phyloP scores from a whole-genome alignment of 2,113 vertebrate species.

The Brachypodius melanocephalos region DNA sequence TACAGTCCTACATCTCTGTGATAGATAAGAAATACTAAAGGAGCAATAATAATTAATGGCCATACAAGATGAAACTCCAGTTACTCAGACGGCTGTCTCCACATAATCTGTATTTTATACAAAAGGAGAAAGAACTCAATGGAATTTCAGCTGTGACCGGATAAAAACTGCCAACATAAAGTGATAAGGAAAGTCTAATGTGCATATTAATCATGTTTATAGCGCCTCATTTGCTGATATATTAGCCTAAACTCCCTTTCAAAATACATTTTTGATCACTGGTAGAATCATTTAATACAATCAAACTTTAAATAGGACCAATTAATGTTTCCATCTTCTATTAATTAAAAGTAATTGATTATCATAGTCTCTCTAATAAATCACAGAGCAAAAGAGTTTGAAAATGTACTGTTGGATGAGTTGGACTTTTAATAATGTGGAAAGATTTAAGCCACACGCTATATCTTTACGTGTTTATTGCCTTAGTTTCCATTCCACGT shows the following conservation, averaged over 20 bases:
- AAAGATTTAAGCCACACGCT: constrained; percentile 66
- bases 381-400: constrained; percentile 61
- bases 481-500: constrained; percentile 58
- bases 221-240: constrained; percentile 84
- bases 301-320: constrained; percentile 58
- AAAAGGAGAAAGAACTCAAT: constrained; percentile 81
- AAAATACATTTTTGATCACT: constrained; percentile 77
- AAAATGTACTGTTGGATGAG: constrained; percentile 57
- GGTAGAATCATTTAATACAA: constrained; percentile 71
- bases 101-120: constrained; percentile 87
- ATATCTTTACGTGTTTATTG: constrained; percentile 70
- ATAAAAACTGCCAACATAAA: constrained; percentile 83
- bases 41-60: constrained; percentile 85
- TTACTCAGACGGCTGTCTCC: constrained; percentile 86
- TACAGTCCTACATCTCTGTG: constrained; percentile 67
- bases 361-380: constrained; percentile 55
- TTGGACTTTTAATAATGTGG: constrained; percentile 54
- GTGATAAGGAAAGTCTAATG: constrained; percentile 89
- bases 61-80: constrained; percentile 81
- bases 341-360: constrained; percentile 79
- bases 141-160: constrained; percentile 81
- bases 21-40: constrained; percentile 82
- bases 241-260: constrained; percentile 81
- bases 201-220: constrained; percentile 90
- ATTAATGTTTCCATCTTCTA: constrained; percentile 76